phyloP scores from a whole-genome alignment of 2,797 vertebrate genomes.

The Macroramphosus scolopax region DNA sequence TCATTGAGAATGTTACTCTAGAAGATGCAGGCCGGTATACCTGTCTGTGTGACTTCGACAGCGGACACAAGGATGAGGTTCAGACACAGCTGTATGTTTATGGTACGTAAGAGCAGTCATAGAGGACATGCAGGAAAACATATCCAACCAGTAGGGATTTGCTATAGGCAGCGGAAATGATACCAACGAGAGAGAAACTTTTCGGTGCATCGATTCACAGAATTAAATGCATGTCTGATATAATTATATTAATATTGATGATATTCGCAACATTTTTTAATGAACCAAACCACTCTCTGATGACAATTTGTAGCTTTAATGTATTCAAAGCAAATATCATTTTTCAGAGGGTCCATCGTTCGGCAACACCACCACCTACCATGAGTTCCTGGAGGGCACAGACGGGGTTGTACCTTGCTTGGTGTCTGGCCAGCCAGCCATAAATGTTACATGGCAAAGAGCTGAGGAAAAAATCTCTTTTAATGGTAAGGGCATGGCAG shows the following conservation, averaged over 20 bases:
- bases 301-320: neutral
- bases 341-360: constrained; percentile 68
- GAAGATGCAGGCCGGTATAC: constrained; percentile 60
- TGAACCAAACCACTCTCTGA: neutral
- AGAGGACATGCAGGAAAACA: neutral
- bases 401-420: constrained; percentile 60
- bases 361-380: constrained; percentile 52
- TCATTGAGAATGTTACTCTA: constrained; percentile 42
- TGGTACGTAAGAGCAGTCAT: constrained; percentile 48
- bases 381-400: constrained; percentile 75
- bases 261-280: no score
- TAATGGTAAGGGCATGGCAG: constrained; percentile 56
- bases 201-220: no score
- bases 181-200: no score
- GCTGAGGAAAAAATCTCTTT: constrained; percentile 26
- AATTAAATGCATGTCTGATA: no score
- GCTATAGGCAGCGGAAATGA: no score
- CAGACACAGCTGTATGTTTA: constrained; percentile 53
- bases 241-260: no score
- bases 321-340: no score
- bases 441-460: constrained; percentile 69
- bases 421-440: constrained; percentile 62
- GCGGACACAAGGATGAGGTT: accelerated
- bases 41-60: constrained; percentile 50
- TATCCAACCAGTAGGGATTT: no score